phyloP scores from a whole-genome alignment of 2,888 invertebrate genomes.

The Aelia acuminata region DNA sequence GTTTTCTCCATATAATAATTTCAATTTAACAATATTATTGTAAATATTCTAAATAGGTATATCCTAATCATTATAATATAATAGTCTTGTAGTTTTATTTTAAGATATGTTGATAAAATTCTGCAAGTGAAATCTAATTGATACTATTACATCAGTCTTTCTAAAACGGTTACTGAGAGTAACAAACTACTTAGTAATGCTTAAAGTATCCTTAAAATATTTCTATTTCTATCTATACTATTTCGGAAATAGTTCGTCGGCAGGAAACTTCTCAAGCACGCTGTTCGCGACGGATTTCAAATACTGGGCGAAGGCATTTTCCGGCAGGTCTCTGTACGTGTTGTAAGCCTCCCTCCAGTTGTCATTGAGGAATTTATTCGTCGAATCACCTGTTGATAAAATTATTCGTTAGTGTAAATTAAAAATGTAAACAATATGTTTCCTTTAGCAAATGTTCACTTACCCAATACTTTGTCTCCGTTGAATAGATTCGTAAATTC shows the following conservation, averaged over 20 bases:
- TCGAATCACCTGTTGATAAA: slow-evolving; percentile 61
- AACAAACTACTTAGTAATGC: background rate
- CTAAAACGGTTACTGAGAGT: background rate
- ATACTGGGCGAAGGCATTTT: slow-evolving; percentile 63
- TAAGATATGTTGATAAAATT: too few relatives aligned
- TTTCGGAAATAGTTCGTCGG: slow-evolving; percentile 63
- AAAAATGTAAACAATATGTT: background rate
- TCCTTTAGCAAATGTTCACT: background rate
- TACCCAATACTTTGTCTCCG: slow-evolving; percentile 63
- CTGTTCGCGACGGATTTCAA: slow-evolving; percentile 56
- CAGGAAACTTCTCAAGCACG: slow-evolving; percentile 61
- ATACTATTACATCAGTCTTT: background rate
- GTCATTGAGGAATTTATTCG: slow-evolving; percentile 64
- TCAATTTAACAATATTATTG: too few relatives aligned
- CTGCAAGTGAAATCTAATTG: background rate
- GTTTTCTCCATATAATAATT: too few relatives aligned
- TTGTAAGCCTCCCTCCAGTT: slow-evolving; percentile 64
- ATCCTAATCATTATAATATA: too few relatives aligned
- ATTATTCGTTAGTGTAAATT: background rate
- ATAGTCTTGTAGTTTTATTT: too few relatives aligned
- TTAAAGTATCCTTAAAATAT: background rate
- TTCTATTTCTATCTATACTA: too few relatives aligned
- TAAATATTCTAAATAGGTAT: too few relatives aligned
- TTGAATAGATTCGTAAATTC: slow-evolving; percentile 64
- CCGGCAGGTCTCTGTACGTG: slow-evolving; percentile 63